A percentile compares a stretch with the other conserved stretches of the same genome.
Conservation (phyloP, 2,113 vertebrate species). For the Pterocles orientalis region DNA sequence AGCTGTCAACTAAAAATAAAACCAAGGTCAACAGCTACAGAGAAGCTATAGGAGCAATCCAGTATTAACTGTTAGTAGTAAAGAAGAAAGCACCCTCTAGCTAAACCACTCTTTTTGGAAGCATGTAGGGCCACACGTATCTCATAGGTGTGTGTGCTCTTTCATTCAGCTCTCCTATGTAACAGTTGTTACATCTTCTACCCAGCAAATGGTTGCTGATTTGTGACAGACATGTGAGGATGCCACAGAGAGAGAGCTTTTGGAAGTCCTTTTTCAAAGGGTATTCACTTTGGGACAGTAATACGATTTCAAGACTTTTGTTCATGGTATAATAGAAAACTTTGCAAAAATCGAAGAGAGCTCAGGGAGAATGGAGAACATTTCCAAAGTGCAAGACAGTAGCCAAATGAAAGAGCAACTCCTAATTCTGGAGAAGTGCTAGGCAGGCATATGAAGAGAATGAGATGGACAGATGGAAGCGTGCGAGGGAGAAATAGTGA, state of each 20-base stretch:
- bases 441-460: neutral
- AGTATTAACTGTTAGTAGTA: neutral
- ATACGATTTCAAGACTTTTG: neutral
- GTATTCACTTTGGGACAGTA: neutral
- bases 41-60: neutral
- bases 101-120: neutral
- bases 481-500: neutral
- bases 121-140: fast-evolving
- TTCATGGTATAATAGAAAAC: neutral
- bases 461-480: neutral
- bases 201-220: neutral
- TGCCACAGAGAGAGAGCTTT: neutral
- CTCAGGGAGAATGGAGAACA: neutral
- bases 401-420: neutral
- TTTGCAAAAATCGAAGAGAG: neutral
- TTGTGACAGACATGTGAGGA: neutral
- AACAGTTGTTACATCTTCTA: neutral
- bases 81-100: neutral
- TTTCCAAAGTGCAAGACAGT: neutral
- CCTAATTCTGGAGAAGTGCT: neutral
- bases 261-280: neutral
- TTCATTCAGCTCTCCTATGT: neutral
- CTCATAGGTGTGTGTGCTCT: neutral
- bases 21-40: neutral
- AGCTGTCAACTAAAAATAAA: neutral